Evolutionary conservation across 2,888 invertebrate genomes (phyloP), one percentile per base, ranked within the genome.

Genomic region (Drosophila paucipuncta): DNA sequence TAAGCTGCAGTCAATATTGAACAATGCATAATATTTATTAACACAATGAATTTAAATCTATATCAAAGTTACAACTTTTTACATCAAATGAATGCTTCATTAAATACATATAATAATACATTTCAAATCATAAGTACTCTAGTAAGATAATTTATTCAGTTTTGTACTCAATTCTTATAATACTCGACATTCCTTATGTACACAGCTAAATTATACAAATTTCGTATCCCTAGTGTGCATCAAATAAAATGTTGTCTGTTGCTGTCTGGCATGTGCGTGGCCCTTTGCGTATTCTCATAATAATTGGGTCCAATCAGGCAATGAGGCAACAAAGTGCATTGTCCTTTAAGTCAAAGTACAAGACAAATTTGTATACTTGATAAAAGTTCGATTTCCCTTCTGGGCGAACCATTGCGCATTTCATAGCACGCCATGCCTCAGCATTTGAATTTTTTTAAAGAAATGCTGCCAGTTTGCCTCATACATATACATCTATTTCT

Each of bases 371-470:
- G 90, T 90, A 82, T 88, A 82, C 77, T 85, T 85, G 85, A 87
- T 87, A 87, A 76, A 80, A 87, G 73, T 72, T 77, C 82, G 88
- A 90, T 90, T 90, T 85, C 80, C 90, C 88, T 55, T 39, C 71
- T 62, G 84, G 66, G 63, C 58, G 31, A 74, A 70, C 52, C 60
- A 60, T 52, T 59, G 47, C 62, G 31, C 47, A 68, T 73, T 63
- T 54, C 65, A 37, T 22, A 35, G 60, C 39, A 47, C 3, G 11
- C 25, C 52, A 67, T 55, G 57, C 55, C 68, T 66, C 30, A n/a
- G 55, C 33, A 37, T 13, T 25, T 68, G 43, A 30, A 63, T 4
- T 25, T 13, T 22, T 37, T 25, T 16, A 4, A 25, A 25, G 69
- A 13, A 22, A n/a, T 33, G 35, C 69, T 52, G n/a, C 3, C 50